These are phyloP conservation scores for Actinia equina DNA, from an alignment of 64 coral and sea anemone genomes.

Conservation along the genomic window DNA sequence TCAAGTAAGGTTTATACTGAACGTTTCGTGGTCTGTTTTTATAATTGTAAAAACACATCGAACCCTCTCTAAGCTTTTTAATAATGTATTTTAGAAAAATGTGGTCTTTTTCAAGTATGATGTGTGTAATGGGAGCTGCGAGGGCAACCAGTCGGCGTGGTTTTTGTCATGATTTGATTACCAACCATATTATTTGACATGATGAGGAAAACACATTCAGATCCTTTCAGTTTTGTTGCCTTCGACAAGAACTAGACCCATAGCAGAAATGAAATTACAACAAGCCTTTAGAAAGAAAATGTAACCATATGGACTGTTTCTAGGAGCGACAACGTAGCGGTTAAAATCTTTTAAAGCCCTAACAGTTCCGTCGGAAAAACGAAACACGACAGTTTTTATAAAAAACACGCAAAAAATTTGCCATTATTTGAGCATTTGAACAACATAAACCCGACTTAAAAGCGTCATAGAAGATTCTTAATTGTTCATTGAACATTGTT, in stretches of 20 bases:
- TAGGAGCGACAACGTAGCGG: neutral
- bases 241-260: neutral
- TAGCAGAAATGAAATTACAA: neutral
- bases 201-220: neutral
- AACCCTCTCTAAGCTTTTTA: neutral
- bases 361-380: neutral
- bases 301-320: neutral
- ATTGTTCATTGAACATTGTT: neutral
- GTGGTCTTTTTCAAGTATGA: neutral
- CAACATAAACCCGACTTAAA: neutral
- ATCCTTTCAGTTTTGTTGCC: neutral
- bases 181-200: neutral
- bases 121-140: neutral
- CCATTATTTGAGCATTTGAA: neutral
- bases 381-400: neutral
- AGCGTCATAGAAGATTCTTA: neutral
- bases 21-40: neutral
- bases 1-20: neutral
- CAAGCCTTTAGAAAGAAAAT: neutral
- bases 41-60: neutral
- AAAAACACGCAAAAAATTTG: neutral
- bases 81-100: neutral
- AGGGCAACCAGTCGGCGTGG: neutral
- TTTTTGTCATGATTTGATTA: slow-evolving; percentile 7
- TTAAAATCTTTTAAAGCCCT: neutral